Percentiles rank a stretch among this genome's conserved stretches.
phyloP scores from a whole-genome alignment of 2,113 vertebrate species.

The Anolis carolinensis region DNA sequence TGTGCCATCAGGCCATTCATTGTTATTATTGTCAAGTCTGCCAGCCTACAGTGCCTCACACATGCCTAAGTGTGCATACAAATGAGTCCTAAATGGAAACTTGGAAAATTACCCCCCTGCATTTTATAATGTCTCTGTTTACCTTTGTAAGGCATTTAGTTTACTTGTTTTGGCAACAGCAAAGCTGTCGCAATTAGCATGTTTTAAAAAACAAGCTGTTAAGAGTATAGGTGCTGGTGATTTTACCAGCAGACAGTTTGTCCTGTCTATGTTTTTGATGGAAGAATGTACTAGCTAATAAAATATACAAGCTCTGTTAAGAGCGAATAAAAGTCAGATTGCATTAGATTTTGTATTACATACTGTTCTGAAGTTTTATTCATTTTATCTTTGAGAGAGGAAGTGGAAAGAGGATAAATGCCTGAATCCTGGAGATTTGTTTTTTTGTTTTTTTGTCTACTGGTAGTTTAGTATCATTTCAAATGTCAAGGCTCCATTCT shows the following conservation, averaged over 20 bases:
- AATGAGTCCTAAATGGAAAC: slow-evolving; percentile 32
- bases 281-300: slow-evolving; percentile 22
- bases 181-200: slow-evolving; percentile 29
- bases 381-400: background rate
- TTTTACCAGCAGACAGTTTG: slow-evolving; percentile 31
- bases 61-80: slow-evolving; percentile 14
- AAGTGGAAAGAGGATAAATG: background rate
- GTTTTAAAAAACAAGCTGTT: slow-evolving; percentile 23
- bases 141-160: slow-evolving; percentile 35
- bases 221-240: slow-evolving; percentile 7
- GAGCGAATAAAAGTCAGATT: slow-evolving; percentile 26
- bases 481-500: no score
- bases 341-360: background rate
- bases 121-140: slow-evolving; percentile 29
- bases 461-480: no score
- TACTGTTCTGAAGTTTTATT: background rate
- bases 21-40: slow-evolving; percentile 23
- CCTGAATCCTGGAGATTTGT: background rate
- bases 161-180: slow-evolving; percentile 11
- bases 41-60: slow-evolving; percentile 4
- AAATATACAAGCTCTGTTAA: slow-evolving; percentile 26
- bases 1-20: slow-evolving; percentile 39
- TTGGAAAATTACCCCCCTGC: slow-evolving; percentile 35
- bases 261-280: slow-evolving; percentile 4
- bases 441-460: background rate